phyloP scores from a whole-genome alignment of 1,140 invertebrate species.

The Pteromalus puparum region DNA sequence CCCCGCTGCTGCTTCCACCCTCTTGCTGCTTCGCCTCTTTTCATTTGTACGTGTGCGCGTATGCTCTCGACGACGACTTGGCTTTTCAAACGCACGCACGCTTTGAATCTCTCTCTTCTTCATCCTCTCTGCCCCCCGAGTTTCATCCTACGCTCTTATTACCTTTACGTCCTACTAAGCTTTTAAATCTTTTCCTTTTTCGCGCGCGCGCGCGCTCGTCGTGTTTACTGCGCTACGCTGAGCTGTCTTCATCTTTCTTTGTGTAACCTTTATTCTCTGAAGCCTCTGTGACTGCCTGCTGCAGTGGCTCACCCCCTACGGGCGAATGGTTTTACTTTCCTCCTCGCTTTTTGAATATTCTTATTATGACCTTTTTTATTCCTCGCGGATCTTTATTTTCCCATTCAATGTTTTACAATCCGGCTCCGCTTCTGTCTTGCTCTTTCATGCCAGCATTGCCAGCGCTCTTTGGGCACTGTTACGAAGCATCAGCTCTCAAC shows the following conservation, averaged over 20 bases:
- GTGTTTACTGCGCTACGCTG: not conserved
- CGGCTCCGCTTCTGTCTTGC: not conserved
- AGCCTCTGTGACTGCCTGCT: not conserved
- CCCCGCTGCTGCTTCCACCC: not conserved
- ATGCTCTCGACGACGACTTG: not conserved
- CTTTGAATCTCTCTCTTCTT: constrained; percentile 2
- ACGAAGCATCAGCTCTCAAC: too few relatives aligned
- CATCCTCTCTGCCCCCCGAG: not conserved
- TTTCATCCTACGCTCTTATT: constrained; percentile 19
- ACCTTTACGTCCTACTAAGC: constrained; percentile 51
- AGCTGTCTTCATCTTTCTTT: constrained; percentile 1
- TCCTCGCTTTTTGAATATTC: not conserved
- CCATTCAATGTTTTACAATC: constrained; percentile 1
- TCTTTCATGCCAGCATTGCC: too few relatives aligned
- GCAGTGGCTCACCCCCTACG: not conserved
- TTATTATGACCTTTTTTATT: not conserved
- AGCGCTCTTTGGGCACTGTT: too few relatives aligned
- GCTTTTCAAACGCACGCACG: not conserved
- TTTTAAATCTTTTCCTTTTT: constrained; percentile 49
- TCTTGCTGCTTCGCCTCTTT: not conserved
- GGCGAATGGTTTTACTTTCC: not conserved
- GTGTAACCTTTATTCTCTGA: not conserved
- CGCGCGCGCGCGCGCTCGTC: not conserved
- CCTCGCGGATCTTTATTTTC: not conserved
- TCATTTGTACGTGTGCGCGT: not conserved